phyloP scores from a whole-genome alignment of 2,888 invertebrate species.

The Rhogogaster chlorosoma region DNA sequence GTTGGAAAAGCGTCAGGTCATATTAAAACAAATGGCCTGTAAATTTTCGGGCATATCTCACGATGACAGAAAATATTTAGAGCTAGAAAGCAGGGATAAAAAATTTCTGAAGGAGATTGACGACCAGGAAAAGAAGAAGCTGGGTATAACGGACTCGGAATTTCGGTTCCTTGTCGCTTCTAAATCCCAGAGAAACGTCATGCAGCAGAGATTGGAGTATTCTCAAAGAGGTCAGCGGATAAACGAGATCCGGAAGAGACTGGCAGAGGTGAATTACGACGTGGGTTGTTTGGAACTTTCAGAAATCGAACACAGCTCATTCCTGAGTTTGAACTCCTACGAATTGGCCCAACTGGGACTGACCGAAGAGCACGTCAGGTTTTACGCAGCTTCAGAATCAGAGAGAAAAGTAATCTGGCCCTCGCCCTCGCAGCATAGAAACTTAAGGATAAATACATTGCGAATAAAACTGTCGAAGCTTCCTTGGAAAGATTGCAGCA shows the following conservation, averaged over 20 bases:
- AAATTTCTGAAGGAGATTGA: conserved; percentile 38
- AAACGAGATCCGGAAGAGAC: background rate
- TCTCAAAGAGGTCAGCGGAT: conserved; percentile 8
- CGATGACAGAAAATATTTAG: conserved; percentile 39
- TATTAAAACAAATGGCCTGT: conserved; percentile 8
- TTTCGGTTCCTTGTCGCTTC: conserved; percentile 35
- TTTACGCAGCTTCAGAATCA: conserved; percentile 24
- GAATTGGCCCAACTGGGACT: conserved; percentile 40
- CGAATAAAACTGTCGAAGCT: conserved; percentile 25
- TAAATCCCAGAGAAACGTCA: conserved; percentile 28
- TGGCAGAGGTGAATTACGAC: conserved; percentile 24
- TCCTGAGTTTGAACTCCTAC: conserved; percentile 23
- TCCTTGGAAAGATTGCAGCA: conserved; percentile 26
- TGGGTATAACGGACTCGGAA: conserved; percentile 38
- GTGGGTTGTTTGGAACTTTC: conserved; percentile 22
- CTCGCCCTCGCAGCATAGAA: conserved; percentile 39
- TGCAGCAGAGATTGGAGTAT: conserved; percentile 22
- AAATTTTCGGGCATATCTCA: conserved; percentile 24
- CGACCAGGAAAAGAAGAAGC: conserved; percentile 8
- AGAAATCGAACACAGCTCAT: conserved; percentile 30
- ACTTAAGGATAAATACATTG: conserved; percentile 23
- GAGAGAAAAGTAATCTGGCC: conserved; percentile 42
- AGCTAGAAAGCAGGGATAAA: conserved; percentile 28
- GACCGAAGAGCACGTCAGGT: conserved; percentile 38
- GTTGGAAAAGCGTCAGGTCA: conserved; percentile 38